phyloP scores from a whole-genome alignment of 1,140 invertebrate genomes.

The Wiebesia pumilae region DNA sequence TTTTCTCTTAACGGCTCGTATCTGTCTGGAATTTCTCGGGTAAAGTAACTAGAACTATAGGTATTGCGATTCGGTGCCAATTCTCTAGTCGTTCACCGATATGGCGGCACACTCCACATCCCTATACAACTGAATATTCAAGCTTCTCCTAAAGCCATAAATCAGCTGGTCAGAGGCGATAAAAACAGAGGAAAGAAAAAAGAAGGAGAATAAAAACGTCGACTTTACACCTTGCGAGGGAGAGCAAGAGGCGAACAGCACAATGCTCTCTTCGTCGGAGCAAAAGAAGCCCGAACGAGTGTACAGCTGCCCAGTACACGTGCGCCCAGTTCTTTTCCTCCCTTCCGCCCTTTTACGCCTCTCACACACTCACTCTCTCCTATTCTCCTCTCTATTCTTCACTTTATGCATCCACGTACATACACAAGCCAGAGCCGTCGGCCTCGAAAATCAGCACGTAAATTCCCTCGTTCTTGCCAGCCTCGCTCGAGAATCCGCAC shows the following conservation, averaged over 20 bases:
- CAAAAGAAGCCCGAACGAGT: neutral
- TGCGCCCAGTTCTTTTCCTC: neutral
- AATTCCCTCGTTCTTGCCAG: slow-evolving; percentile 21
- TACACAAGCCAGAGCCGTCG: neutral
- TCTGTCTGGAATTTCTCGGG: slow-evolving; percentile 27
- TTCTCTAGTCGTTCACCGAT: neutral
- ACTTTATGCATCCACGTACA: no score
- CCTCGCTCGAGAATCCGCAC: slow-evolving; percentile 23
- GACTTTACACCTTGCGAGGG: slow-evolving; percentile 25
- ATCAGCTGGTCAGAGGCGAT: slow-evolving; percentile 25
- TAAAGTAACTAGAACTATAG: slow-evolving; percentile 25
- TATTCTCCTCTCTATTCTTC: no score
- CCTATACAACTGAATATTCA: slow-evolving; percentile 36
- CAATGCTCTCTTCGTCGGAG: neutral
- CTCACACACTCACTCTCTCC: neutral
- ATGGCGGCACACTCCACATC: neutral
- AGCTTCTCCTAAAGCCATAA: slow-evolving; percentile 36
- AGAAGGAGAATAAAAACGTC: slow-evolving; percentile 16
- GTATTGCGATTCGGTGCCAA: slow-evolving; percentile 32
- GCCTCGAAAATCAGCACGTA: slow-evolving; percentile 27
- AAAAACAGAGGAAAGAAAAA: neutral
- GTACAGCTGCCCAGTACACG: slow-evolving; percentile 13
- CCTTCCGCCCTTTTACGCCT: neutral
- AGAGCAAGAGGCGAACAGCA: neutral
- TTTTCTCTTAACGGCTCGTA: slow-evolving; percentile 22